Percentiles rank a stretch among this genome's conserved stretches.
These are phyloP conservation scores for Microctenopoma stevenorrisi DNA, from an alignment of 2,797 vertebrate species.

Conservation along the genomic window DNA sequence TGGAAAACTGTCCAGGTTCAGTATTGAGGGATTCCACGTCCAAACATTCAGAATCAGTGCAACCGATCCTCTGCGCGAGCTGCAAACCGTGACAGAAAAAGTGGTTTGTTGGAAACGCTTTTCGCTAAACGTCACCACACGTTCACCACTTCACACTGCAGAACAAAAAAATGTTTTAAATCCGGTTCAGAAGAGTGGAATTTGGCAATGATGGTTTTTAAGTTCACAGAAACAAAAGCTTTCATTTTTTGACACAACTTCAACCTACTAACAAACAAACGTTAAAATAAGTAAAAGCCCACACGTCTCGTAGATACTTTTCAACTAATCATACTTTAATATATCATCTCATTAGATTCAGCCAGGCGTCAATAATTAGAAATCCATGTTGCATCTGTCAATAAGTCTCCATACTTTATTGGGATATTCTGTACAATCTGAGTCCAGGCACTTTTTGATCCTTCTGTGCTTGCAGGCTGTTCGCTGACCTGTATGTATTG, in stretches of 20 bases:
- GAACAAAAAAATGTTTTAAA: not conserved
- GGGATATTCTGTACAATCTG: conserved; percentile 71
- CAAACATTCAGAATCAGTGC: conserved; percentile 40
- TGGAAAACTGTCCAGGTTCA: conserved; percentile 33
- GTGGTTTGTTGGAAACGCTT: conserved; percentile 40
- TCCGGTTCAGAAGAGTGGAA: conserved; percentile 37
- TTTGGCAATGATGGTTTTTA: conserved; percentile 28
- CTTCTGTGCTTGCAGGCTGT: conserved; percentile 57
- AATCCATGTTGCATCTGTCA: conserved; percentile 42
- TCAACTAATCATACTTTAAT: conserved; percentile 45
- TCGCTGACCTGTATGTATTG: conserved; percentile 18
- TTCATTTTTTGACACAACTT: conserved; percentile 9
- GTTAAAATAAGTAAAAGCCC: conserved; percentile 19
- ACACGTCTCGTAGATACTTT: conserved; percentile 27
- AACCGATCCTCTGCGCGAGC: conserved; percentile 16
- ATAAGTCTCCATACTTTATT: conserved; percentile 55
- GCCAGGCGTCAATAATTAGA: conserved; percentile 42
- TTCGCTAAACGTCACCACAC: conserved; percentile 27
- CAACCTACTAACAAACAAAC: conserved; percentile 31
- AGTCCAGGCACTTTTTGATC: conserved; percentile 81
- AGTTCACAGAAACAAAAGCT: not conserved
- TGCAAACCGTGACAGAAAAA: conserved; percentile 44
- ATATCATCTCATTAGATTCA: conserved; percentile 46
- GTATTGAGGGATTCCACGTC: conserved; percentile 33
- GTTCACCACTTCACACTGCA: conserved; percentile 35